Conservation (phyloP, 2,113 vertebrate genomes). For the Struthio camelus region DNA sequence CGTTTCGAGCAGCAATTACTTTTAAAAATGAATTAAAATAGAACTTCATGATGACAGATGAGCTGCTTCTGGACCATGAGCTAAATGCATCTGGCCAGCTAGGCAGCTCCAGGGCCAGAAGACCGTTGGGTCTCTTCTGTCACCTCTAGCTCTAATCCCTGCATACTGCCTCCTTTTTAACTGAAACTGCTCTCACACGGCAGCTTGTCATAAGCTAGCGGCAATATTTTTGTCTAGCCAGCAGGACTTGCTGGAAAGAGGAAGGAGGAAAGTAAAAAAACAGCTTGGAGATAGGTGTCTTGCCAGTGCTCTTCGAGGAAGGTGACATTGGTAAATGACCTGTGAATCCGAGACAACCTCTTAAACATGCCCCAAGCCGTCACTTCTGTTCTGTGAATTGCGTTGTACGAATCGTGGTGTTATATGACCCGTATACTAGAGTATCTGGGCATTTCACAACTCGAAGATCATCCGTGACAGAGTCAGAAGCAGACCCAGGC, state of each 20-base stretch:
- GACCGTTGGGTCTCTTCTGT: no score
- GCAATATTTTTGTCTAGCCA: background rate
- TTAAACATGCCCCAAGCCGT: rapidly evolving
- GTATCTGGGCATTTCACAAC: background rate
- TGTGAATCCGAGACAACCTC: background rate
- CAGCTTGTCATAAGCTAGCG: rapidly evolving
- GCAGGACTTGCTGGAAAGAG: background rate
- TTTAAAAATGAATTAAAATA: background rate
- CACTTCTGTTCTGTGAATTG: no score
- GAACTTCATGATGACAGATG: background rate
- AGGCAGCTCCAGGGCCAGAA: background rate
- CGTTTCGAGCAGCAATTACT: background rate
- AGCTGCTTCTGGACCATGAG: background rate
- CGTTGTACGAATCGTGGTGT: no score
- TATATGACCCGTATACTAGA: background rate
- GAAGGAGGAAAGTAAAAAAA: background rate
- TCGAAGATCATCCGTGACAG: background rate
- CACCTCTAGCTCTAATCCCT: no score
- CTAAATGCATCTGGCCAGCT: background rate
- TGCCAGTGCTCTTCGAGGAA: background rate
- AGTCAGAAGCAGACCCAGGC: background rate
- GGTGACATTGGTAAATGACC: background rate
- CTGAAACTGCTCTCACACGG: background rate
- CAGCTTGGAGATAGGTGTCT: background rate
- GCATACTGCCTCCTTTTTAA: background rate